Evolutionary conservation across 2,113 vertebrate genomes (phyloP), one percentile per base, ranked within the genome.

Genomic region (Noctilio leporinus): DNA sequence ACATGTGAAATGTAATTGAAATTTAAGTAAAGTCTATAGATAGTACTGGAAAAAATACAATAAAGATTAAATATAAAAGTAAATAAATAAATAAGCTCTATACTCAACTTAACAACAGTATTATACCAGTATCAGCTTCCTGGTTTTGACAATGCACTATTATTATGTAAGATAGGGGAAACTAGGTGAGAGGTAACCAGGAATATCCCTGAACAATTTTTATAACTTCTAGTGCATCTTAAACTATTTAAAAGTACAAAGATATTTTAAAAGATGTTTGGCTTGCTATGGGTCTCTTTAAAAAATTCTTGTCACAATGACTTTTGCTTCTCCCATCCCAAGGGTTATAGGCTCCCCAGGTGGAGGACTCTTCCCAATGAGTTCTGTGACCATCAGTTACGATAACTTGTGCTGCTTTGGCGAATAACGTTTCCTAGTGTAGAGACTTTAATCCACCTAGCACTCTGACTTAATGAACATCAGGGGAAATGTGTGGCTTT

Each of bases 201-300:
- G n/a, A 85, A 49, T 47, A 49, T 49, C 43, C 53, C 78, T 28
- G 7, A 76, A 64, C 30, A 33, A 72, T 14, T 73, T 57, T 59
- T 75, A 51, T 22, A 81, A 88, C 17, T 78, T 59, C 28, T 67
- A 62, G 5, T 10, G 33, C 64, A 17, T 53, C 26, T 69, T 80
- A 55, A 45, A 65, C 17, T 53, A 92, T 43, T 80, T 93, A 51
- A 86, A 78, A 95, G 57, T 80, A 22, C 89, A 96, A 87, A 45
- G 17, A 40, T 47, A 78, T 88, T 89, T 70, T 40, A 7, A 86
- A 93, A 86, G 59, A 53, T 12, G 40, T 20, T 10, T 47, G 47
- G 70, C 53, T 70, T 70, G 57, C 51, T 85, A 30, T 4, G 65
- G n/a, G 33, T 70, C 26, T 86, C 69, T 88, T 55, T 40, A 81